Percentiles rank a stretch among this genome's conserved stretches.
Evolutionary conservation across 2,797 vertebrate genomes (phyloP).

Genomic region (Schizothorax lantsangensis): DNA sequence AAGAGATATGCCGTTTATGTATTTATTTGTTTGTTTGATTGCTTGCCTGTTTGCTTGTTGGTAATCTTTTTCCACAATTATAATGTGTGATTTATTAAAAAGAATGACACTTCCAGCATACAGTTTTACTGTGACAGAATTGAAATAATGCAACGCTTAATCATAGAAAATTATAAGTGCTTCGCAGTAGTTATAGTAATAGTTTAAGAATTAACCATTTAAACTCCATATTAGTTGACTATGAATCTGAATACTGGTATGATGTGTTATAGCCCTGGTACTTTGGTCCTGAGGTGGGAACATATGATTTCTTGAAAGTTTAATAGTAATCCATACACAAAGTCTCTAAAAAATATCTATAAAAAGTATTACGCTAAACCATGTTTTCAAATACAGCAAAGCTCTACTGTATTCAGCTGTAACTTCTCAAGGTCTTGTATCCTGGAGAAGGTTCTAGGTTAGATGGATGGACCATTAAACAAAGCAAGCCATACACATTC

Average conservation of each 20-base stretch:
- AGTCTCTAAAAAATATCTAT: neutral
- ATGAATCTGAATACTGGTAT: neutral
- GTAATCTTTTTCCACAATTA: neutral
- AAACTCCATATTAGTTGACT: neutral
- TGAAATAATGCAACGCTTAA: neutral
- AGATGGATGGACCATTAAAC: conserved; percentile 55
- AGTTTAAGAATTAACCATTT: neutral
- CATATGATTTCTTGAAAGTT: neutral
- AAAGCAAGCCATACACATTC: conserved; percentile 44
- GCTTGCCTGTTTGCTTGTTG: no score
- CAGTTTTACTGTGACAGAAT: neutral
- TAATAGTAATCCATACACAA: neutral
- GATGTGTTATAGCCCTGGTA: neutral
- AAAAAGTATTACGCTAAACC: neutral
- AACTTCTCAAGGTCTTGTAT: neutral
- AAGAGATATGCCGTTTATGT: no score
- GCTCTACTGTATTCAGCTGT: neutral
- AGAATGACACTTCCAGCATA: neutral
- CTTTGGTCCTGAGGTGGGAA: no score
- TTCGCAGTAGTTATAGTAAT: no score
- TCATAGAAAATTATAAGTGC: neutral
- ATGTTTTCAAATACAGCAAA: neutral
- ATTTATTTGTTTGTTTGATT: no score
- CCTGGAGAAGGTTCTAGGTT: conserved; percentile 37
- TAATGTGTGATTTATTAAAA: neutral